Conservation (phyloP, 2,888 invertebrate species). For the Erynnis tages region DNA sequence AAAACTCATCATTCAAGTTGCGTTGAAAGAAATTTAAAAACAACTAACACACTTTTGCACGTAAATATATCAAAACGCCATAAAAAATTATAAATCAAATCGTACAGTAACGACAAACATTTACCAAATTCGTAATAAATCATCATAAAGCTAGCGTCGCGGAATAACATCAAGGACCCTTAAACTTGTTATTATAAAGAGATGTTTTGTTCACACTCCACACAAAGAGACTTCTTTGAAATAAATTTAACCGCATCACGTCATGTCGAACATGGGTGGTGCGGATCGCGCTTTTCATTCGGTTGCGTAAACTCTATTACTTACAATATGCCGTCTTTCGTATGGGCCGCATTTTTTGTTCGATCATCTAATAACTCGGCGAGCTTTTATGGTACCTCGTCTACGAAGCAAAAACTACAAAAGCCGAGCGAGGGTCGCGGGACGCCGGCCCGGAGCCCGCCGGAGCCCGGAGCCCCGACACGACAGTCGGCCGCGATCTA, state of each 20-base stretch:
- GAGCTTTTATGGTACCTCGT: slow-evolving; percentile 79
- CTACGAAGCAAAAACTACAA: slow-evolving; percentile 80
- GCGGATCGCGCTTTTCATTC: slow-evolving; percentile 52
- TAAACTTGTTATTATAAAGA: slow-evolving; percentile 28
- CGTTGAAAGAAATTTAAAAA: no score
- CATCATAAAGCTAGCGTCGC: not conserved
- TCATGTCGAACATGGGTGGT: slow-evolving; percentile 59
- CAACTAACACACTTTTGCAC: no score
- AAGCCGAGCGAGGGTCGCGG: slow-evolving; percentile 76
- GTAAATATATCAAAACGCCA: no score
- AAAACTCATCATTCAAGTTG: no score
- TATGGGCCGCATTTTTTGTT: slow-evolving; percentile 69
- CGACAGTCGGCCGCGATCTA: slow-evolving; percentile 60
- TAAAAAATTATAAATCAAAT: no score
- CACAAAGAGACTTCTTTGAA: slow-evolving; percentile 61
- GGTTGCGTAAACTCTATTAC: slow-evolving; percentile 67
- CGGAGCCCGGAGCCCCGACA: slow-evolving; percentile 31
- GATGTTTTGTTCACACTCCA: slow-evolving; percentile 65
- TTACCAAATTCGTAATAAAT: slow-evolving; percentile 10
- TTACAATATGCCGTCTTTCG: slow-evolving; percentile 64
- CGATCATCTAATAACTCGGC: slow-evolving; percentile 73
- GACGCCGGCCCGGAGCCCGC: slow-evolving; percentile 54
- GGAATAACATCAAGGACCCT: slow-evolving; percentile 13
- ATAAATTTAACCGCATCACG: slow-evolving; percentile 69
- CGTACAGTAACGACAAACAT: no score